Conservation (phyloP, 2,797 vertebrate species). For the Tarsius wallacei region DNA sequence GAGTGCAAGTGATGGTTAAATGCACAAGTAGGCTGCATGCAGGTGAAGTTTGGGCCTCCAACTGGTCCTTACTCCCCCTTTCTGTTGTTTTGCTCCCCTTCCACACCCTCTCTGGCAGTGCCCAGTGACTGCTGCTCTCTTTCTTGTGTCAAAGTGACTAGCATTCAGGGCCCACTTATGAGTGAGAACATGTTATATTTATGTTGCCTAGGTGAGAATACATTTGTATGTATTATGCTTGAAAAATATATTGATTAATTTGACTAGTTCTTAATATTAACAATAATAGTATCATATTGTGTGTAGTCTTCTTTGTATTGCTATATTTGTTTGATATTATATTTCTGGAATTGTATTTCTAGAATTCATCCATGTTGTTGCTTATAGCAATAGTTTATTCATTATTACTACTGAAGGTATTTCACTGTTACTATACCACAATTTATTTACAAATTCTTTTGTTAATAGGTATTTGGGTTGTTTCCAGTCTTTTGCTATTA, state of each 20-base stretch:
- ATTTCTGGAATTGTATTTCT: constrained; percentile 37
- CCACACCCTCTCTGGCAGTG: too few relatives aligned
- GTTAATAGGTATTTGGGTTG: not conserved
- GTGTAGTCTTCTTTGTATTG: not conserved
- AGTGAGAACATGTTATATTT: not conserved
- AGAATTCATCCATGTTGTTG: not conserved
- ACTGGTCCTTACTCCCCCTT: too few relatives aligned
- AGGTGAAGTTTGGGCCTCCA: too few relatives aligned
- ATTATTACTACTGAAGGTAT: not conserved
- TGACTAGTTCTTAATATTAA: not conserved
- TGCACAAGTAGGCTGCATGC: too few relatives aligned
- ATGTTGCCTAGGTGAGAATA: not conserved
- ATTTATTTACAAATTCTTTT: not conserved
- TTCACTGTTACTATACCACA: not conserved
- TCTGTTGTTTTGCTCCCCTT: too few relatives aligned
- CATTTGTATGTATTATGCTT: not conserved
- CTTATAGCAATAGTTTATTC: not conserved
- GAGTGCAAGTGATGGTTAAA: too few relatives aligned
- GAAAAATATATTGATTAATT: not conserved
- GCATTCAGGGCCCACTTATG: too few relatives aligned
- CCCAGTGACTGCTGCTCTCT: too few relatives aligned
- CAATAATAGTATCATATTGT: not conserved
- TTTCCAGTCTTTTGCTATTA: not conserved
- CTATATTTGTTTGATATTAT: not conserved
- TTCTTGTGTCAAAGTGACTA: too few relatives aligned